phyloP scores from a whole-genome alignment of 2,888 invertebrate species.

The Pachliopta kotzebuea region DNA sequence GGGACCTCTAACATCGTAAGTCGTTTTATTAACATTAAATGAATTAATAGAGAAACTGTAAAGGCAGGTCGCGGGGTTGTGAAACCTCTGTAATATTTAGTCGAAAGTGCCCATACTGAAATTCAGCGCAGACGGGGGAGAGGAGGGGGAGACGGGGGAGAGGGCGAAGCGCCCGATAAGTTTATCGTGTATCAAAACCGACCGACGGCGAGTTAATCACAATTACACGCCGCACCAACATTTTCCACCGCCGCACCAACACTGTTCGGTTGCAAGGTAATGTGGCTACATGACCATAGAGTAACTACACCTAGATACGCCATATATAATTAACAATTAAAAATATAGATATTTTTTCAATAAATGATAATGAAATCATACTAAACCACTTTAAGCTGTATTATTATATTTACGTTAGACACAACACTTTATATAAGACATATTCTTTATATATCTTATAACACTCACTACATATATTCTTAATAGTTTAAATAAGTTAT shows the following conservation, averaged over 20 bases:
- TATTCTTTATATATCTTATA: too few species aligned
- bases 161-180: slow-evolving; percentile 52
- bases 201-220: slow-evolving; percentile 62
- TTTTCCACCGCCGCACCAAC: slow-evolving; percentile 63
- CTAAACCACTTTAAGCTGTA: too few species aligned
- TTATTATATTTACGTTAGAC: too few species aligned
- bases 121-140: slow-evolving; percentile 32
- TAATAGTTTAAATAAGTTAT: too few species aligned
- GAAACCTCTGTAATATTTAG: slow-evolving; percentile 14
- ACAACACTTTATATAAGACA: too few species aligned
- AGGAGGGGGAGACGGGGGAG: slow-evolving; percentile 43
- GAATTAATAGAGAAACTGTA: too few species aligned
- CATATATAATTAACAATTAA: not conserved
- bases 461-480: too few species aligned
- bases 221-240: slow-evolving; percentile 71
- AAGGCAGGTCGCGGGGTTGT: not conserved
- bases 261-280: slow-evolving; percentile 62
- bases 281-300: slow-evolving; percentile 41
- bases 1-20: too few species aligned
- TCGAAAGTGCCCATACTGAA: slow-evolving; percentile 25
- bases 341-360: too few species aligned
- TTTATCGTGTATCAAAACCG: slow-evolving; percentile 69
- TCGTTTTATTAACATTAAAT: too few species aligned
- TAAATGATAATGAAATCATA: too few species aligned
- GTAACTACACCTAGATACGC: slow-evolving; percentile 39